Evolutionary conservation across 1,140 invertebrate species (phyloP).

Genomic region (Asbolus verrucosus): DNA sequence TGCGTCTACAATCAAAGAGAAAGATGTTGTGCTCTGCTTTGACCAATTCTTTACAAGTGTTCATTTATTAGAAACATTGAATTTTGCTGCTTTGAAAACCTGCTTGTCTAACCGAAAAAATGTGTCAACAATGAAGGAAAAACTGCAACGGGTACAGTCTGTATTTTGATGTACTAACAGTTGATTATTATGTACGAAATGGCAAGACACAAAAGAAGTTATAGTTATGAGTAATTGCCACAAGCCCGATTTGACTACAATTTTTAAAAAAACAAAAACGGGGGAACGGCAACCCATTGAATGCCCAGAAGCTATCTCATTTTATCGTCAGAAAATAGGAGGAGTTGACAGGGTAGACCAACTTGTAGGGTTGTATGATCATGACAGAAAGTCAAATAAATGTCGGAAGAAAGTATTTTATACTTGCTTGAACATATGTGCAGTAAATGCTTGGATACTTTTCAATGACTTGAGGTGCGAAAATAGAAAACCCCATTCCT

Average conservation of each 20-base stretch:
- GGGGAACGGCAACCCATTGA: slow-evolving; percentile 44
- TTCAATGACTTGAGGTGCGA: no score
- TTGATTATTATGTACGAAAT: no score
- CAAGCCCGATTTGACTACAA: slow-evolving; percentile 32
- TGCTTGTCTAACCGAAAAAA: slow-evolving; percentile 51
- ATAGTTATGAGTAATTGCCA: slow-evolving; percentile 53
- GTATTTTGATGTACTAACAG: slow-evolving; percentile 43
- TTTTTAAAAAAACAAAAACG: slow-evolving; percentile 51
- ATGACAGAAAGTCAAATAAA: slow-evolving; percentile 57
- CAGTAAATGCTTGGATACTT: slow-evolving; percentile 50
- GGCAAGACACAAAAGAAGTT: slow-evolving; percentile 54
- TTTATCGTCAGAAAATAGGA: slow-evolving; percentile 59
- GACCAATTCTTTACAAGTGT: no score
- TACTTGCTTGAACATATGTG: slow-evolving; percentile 47
- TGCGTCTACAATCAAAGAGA: no score
- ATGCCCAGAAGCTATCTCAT: slow-evolving; percentile 51
- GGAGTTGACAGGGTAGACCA: slow-evolving; percentile 59
- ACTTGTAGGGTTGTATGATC: slow-evolving; percentile 50
- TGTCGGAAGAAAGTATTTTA: slow-evolving; percentile 60
- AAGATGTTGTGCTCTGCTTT: no score
- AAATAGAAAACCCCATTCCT: slow-evolving; percentile 41
- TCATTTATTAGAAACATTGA: no score
- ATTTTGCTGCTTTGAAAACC: no score
- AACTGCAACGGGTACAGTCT: slow-evolving; percentile 41
- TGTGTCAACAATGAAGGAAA: slow-evolving; percentile 40